Evolutionary conservation across 2,113 vertebrate genomes (phyloP), one percentile per base, ranked within the genome.

Genomic region (Mola mola): DNA sequence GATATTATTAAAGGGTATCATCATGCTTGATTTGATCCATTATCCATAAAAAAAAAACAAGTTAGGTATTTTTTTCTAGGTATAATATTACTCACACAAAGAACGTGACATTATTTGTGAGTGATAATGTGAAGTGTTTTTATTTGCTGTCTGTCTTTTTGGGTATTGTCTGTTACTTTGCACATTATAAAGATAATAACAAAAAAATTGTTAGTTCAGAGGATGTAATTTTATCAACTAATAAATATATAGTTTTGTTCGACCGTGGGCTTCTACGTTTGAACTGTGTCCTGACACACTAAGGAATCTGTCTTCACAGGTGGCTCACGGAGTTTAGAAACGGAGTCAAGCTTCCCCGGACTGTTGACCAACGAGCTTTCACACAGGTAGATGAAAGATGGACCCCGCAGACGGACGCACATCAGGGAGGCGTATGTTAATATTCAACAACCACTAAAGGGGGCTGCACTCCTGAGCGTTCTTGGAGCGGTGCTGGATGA

Each of bases 261-360:
- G 5, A 20, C 12, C 1, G 1, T 10, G 9, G 16, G 26, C n/a
- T 25, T 49, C 10, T 25, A 4, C n/a, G 3, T 31, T 31, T 58
- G 25, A 28, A 15, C 11, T 55, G 8, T 10, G 13, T 41, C 2
- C 0, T 6, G 7, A 6, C 21, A 7, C 6, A 16, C 5, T 31
- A 29, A n/a, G 10, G 4, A 22, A 37, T 3, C 29, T n/a, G 16
- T 60, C 6, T 15, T 40, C 46, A 43, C 69, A 99, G 97, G 95
- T 5, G 95, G 95, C n/a, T 95, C 96, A 0, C 83, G 92, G 84
- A 95, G 94, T 10, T 94, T 94, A 13, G 94, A 96, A 17, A 88
- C 88, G 0, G 94, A 96, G 17, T 89, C 94, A 22, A 88, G 85
- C 2, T 94, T 91, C 74, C 91, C 86, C 0, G 96, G 95, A 75